Conservation (phyloP, 2,797 vertebrate species). For the Cygnus olor region DNA sequence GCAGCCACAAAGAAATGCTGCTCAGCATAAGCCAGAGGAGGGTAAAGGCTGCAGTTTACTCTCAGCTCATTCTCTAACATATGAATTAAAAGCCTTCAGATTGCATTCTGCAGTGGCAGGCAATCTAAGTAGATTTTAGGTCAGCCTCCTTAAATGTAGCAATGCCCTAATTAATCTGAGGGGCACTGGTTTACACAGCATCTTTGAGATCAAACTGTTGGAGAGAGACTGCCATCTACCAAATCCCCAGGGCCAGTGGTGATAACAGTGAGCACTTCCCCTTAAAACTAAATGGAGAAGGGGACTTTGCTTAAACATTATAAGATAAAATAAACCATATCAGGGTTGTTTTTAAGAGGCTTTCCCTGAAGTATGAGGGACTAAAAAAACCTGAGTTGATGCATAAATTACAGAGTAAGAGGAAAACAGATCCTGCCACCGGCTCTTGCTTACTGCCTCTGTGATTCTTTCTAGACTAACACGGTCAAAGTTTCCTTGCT, state of each 20-base stretch:
- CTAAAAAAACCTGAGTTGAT: not conserved
- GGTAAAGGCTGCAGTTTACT: not conserved
- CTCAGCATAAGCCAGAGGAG: not conserved
- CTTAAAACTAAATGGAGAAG: not conserved
- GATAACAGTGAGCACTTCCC: not conserved
- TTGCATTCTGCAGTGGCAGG: not conserved
- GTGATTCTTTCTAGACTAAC: slow-evolving; percentile 52
- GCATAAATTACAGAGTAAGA: not conserved
- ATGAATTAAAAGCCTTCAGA: not conserved
- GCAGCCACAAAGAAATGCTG: not conserved
- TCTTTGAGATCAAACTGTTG: not conserved
- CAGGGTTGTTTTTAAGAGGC: slow-evolving; percentile 23
- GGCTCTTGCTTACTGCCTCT: slow-evolving; percentile 65
- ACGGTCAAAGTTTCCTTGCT: slow-evolving; percentile 70
- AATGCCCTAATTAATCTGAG: not conserved
- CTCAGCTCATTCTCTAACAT: not conserved
- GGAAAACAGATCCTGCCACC: slow-evolving; percentile 64
- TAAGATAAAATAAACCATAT: not conserved
- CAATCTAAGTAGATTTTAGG: not conserved
- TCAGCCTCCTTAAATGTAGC: not conserved
- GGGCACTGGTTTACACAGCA: not conserved
- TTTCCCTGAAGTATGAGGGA: slow-evolving; percentile 3
- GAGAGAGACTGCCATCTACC: not conserved
- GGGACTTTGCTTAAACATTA: not conserved
- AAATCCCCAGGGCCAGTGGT: not conserved